phyloP scores from a whole-genome alignment of 2,113 vertebrate genomes.

The Bostrychus sinensis region DNA sequence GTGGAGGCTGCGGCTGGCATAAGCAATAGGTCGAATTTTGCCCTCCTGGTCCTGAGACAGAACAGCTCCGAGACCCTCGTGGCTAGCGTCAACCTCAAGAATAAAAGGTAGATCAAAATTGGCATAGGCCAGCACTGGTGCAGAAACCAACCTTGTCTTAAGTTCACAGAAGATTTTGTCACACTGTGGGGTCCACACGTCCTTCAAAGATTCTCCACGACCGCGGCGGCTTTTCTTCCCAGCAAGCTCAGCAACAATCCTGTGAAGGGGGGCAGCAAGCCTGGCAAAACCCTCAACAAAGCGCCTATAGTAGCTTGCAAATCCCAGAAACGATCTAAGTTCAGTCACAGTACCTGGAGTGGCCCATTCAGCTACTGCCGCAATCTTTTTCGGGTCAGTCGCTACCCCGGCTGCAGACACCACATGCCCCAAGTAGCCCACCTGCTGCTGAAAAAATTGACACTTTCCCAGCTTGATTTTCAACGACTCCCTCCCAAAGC shows the following conservation, averaged over 20 bases:
- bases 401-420: slow-evolving; percentile 4
- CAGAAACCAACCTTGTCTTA: background rate
- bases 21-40: background rate
- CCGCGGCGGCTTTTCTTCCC: background rate
- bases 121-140: background rate
- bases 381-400: slow-evolving; percentile 2
- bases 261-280: slow-evolving; percentile 13
- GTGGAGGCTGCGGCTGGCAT: background rate
- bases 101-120: background rate
- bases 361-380: background rate
- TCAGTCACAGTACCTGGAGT: background rate
- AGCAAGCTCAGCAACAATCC: slow-evolving; percentile 6
- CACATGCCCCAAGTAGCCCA: slow-evolving; percentile 7
- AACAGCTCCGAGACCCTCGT: slow-evolving; percentile 1
- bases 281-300: slow-evolving; percentile 11
- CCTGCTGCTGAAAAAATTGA: slow-evolving; percentile 3
- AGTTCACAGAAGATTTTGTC: background rate
- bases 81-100: too few species aligned
- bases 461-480: slow-evolving; percentile 16
- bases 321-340: slow-evolving; percentile 3
- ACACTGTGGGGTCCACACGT: background rate
- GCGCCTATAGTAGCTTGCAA: slow-evolving; percentile 3
- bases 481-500: background rate
- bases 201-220: background rate
- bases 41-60: background rate